These are phyloP conservation scores for Tetraneura akinire DNA, from an alignment of 1,140 invertebrate genomes.

Conservation along the genomic window DNA sequence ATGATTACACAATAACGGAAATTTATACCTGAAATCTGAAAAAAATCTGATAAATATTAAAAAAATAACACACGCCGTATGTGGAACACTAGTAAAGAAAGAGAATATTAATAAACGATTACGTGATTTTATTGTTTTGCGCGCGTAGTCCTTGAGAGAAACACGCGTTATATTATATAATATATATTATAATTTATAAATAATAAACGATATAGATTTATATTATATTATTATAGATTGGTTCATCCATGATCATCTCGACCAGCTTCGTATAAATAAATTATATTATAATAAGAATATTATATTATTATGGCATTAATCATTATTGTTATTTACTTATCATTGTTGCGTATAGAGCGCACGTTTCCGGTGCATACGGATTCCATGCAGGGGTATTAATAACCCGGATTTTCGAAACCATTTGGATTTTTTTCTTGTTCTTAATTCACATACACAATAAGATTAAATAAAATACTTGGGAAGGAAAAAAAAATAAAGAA, in stretches of 20 bases:
- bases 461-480: background rate
- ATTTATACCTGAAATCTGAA: background rate
- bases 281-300: no score
- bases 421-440: background rate
- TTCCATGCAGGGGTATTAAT: background rate
- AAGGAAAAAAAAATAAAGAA: background rate
- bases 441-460: background rate
- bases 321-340: background rate
- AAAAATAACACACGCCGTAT: background rate
- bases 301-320: no score
- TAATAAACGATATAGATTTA: no score
- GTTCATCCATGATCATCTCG: no score
- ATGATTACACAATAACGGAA: background rate
- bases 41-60: background rate
- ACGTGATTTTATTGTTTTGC: background rate
- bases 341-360: background rate
- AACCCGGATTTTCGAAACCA: background rate
- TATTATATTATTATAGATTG: no score
- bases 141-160: background rate
- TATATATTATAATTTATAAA: no score
- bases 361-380: slow-evolving; percentile 4
- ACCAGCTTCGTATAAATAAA: no score
- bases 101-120: background rate
- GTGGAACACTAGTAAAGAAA: background rate
- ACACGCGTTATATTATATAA: background rate